phyloP scores from a whole-genome alignment of 2,113 vertebrate genomes.

The Triplophysa rosa region DNA sequence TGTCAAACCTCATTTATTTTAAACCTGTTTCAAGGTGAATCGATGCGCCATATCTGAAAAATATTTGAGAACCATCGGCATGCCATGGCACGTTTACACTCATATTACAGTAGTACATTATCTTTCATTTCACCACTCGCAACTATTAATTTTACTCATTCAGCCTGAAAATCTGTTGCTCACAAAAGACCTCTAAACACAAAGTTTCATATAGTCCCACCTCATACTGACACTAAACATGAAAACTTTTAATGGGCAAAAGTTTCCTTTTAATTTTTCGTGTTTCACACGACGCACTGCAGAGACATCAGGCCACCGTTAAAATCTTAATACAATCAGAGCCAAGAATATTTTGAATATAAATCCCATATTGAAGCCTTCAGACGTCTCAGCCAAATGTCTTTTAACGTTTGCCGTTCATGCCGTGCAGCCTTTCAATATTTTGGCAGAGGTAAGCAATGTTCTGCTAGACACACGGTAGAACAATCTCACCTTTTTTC shows the following conservation, averaged over 20 bases:
- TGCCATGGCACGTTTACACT: too few species aligned
- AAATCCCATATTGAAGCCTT: constrained; percentile 16
- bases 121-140: not conserved
- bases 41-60: too few species aligned
- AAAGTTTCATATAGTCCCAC: not conserved
- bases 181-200: not conserved
- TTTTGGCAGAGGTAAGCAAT: constrained; percentile 14
- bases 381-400: not conserved
- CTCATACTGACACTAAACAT: not conserved
- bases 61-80: too few species aligned
- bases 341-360: constrained; percentile 11
- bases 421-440: constrained; percentile 1
- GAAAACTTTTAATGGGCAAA: constrained; percentile 18
- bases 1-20: too few species aligned
- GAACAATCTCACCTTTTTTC: constrained; percentile 42
- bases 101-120: not conserved
- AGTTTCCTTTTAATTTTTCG: not conserved
- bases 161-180: not conserved
- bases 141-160: not conserved
- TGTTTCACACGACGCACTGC: not conserved
- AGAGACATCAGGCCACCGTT: constrained; percentile 7
- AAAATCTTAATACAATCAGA: constrained; percentile 19
- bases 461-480: constrained; percentile 29
- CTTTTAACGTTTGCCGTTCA: constrained; percentile 1
- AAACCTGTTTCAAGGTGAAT: too few species aligned